Evolutionary conservation across 2,797 vertebrate species (phyloP).

Genomic region (Acipenser transmontanus): DNA sequence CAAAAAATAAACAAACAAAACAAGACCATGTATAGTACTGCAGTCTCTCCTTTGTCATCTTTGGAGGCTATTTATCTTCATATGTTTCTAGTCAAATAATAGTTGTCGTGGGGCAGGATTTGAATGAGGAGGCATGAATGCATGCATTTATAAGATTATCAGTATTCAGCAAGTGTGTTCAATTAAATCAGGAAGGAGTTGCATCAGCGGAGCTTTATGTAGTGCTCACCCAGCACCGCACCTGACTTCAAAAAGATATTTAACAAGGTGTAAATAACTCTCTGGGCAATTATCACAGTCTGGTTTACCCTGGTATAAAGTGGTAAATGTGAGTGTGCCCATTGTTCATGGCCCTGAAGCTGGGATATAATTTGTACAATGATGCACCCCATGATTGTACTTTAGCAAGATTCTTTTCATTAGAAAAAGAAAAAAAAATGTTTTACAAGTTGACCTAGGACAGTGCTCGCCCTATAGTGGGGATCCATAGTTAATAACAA

Average conservation of each 20-base stretch:
- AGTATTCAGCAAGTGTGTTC: background rate
- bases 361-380: background rate
- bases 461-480: no score
- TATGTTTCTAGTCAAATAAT: no score
- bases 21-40: no score
- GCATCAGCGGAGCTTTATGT: background rate
- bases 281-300: background rate
- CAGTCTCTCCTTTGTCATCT: no score
- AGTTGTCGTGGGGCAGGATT: no score
- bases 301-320: background rate
- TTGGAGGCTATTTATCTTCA: no score
- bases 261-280: slow-evolving; percentile 5
- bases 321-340: background rate
- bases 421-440: slow-evolving; percentile 18
- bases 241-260: slow-evolving; percentile 1
- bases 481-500: no score
- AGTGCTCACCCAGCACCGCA: background rate
- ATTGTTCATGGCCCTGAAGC: background rate
- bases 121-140: no score
- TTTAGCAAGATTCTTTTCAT: background rate
- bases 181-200: background rate
- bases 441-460: slow-evolving; percentile 9
- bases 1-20: no score
- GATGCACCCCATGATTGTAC: background rate
- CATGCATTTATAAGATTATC: no score